Evolutionary conservation across 2,797 vertebrate species (phyloP).

Genomic region (Lepilemur septentrionalis): DNA sequence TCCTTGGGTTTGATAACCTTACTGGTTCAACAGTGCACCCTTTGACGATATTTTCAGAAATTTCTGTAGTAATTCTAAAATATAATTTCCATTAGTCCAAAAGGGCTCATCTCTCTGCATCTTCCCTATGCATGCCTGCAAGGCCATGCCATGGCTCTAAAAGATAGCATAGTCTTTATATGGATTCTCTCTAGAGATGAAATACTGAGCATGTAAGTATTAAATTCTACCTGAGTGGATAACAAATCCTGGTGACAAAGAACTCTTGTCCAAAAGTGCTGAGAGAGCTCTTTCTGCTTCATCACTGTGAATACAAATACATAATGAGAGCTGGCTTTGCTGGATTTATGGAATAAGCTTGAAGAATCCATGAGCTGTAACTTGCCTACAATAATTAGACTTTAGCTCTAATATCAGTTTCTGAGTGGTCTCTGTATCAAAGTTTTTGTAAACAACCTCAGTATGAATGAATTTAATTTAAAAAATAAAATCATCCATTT

Average conservation of each 20-base stretch:
- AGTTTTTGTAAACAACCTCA: background rate
- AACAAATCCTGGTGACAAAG: background rate
- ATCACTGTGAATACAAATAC: background rate
- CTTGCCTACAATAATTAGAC: background rate
- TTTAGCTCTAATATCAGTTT: background rate
- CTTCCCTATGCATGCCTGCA: background rate
- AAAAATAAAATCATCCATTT: conserved; percentile 8
- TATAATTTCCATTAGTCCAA: background rate
- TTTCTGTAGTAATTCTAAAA: background rate
- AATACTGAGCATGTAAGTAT: background rate
- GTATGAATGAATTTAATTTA: background rate
- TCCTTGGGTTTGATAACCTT: background rate
- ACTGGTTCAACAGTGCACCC: background rate
- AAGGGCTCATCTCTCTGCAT: background rate
- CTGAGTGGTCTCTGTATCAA: background rate
- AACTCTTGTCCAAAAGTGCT: background rate
- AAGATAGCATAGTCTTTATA: background rate
- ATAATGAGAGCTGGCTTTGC: background rate
- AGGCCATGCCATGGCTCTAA: background rate
- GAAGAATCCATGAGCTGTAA: background rate
- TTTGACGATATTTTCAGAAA: background rate
- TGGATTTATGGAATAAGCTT: background rate
- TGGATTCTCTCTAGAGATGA: background rate
- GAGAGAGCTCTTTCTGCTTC: background rate
- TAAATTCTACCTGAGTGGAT: background rate